A percentile compares a stretch with the other conserved stretches of the same genome.
Conservation (phyloP, 2,113 vertebrate genomes). For the Lagopus muta region DNA sequence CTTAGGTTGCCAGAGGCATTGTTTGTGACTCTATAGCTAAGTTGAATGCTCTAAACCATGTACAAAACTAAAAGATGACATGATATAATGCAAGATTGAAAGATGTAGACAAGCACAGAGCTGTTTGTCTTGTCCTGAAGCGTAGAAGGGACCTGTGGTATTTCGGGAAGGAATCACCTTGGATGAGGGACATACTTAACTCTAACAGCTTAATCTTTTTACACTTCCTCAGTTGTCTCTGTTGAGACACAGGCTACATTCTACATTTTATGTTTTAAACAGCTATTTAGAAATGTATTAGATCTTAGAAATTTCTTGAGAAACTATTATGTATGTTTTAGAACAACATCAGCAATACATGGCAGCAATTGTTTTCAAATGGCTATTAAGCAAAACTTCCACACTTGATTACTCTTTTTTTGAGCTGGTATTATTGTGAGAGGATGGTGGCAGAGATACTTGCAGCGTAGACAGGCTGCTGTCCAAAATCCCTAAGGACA, state of each 20-base stretch:
- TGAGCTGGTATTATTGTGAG: neutral
- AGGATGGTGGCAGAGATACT: neutral
- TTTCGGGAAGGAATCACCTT: neutral
- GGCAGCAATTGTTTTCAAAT: neutral
- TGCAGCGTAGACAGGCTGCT: neutral
- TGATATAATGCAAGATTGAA: neutral
- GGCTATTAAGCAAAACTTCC: neutral
- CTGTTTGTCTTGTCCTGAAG: neutral
- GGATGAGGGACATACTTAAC: fast-evolving
- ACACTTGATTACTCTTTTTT: neutral
- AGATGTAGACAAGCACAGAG: neutral
- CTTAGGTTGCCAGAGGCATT: neutral
- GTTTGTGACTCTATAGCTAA: neutral
- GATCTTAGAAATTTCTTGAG: neutral
- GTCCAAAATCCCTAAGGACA: fast-evolving
- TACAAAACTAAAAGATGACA: neutral
- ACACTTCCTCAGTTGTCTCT: neutral
- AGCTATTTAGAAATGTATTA: neutral
- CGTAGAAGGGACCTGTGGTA: neutral
- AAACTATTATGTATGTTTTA: neutral
- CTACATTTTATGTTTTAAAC: neutral
- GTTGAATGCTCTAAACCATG: neutral
- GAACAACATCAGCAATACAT: neutral
- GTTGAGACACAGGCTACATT: neutral
- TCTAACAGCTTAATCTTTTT: neutral